These are phyloP conservation scores for Eupristina koningsbergeri DNA, from an alignment of 1,140 invertebrate species.

Conservation along the genomic window DNA sequence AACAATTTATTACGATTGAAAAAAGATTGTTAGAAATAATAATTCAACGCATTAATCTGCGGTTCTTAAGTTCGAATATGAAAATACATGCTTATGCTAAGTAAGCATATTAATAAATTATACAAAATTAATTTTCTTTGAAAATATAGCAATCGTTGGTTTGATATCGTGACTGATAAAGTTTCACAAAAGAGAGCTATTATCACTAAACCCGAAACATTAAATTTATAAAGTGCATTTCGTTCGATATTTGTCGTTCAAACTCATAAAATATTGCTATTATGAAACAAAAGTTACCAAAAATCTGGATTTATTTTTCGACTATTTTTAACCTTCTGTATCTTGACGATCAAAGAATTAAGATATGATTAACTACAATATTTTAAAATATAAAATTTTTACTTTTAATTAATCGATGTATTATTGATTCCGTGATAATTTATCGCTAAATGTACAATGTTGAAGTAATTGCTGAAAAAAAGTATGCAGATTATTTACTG, in stretches of 20 bases:
- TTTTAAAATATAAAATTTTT: too few relatives aligned
- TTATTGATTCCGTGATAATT: background rate
- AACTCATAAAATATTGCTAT: background rate
- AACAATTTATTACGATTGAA: too few relatives aligned
- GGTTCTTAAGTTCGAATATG: background rate
- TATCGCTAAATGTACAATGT: background rate
- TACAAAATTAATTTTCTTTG: slow-evolving; percentile 14
- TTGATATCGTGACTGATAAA: background rate
- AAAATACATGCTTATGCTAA: too few relatives aligned
- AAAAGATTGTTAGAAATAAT: background rate
- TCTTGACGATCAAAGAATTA: background rate
- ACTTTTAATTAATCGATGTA: background rate
- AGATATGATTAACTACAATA: background rate
- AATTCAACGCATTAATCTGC: background rate
- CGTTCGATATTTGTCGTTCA: background rate
- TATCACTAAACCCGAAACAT: background rate
- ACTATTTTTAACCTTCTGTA: background rate
- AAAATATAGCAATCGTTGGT: background rate
- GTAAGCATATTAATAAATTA: background rate
- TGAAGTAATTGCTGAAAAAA: background rate
- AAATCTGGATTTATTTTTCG: slow-evolving; percentile 5
- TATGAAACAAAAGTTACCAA: slow-evolving; percentile 12
- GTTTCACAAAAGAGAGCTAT: background rate
- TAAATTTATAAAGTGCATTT: slow-evolving; percentile 24
- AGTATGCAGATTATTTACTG: too few relatives aligned